Percentiles rank a stretch among this genome's conserved stretches.
Conservation (phyloP, 2,888 invertebrate species). For the Parnassius smintheus region DNA sequence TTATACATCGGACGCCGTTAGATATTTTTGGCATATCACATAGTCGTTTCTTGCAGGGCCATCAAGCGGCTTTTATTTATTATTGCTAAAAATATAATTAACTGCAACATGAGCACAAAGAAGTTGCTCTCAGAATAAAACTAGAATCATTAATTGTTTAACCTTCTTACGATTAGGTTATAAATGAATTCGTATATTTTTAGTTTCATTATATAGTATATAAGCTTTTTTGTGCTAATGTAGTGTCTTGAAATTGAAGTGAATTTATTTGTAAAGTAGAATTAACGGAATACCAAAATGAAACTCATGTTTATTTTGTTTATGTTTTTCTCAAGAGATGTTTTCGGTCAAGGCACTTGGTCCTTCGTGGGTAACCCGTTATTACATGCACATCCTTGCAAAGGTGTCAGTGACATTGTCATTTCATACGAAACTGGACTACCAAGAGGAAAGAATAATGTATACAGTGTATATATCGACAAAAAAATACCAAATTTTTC, state of each 20-base stretch:
- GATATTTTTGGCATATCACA: no score
- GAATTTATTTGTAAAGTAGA: background rate
- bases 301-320: constrained; percentile 1
- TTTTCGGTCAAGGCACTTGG: constrained; percentile 21
- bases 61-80: no score
- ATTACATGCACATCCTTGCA: constrained; percentile 20
- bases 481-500: constrained; percentile 19
- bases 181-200: no score
- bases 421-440: constrained; percentile 19
- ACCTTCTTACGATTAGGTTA: background rate
- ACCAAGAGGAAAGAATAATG: constrained; percentile 13
- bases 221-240: constrained; percentile 1
- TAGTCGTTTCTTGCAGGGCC: no score
- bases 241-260: background rate
- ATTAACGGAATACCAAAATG: constrained; percentile 3
- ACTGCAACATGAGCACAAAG: no score
- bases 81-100: no score
- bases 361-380: constrained; percentile 20
- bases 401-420: constrained; percentile 17
- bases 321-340: constrained; percentile 7
- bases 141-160: no score
- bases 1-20: no score
- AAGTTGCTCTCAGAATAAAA: no score
- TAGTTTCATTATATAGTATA: no score
- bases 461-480: constrained; percentile 18